Base-by-base conservation (phyloP, 2,888 invertebrate genomes). In the Sceliomorpha sp. region DNA sequence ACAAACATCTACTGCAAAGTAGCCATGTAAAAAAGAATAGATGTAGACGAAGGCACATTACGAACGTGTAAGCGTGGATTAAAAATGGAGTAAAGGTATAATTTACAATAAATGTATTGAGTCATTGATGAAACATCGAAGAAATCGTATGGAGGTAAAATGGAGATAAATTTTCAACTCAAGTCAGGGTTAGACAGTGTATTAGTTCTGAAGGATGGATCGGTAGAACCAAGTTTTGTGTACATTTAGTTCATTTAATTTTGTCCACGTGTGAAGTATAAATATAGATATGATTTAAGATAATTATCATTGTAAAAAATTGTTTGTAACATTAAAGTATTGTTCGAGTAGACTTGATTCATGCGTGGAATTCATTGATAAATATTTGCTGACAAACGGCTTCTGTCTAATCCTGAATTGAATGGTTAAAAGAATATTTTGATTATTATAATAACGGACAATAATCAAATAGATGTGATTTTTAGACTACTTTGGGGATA, bases 91-190 rank as follows among this genome's bases (percentile, higher is more conserved):
- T 77, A 77, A 76, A 75, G 62, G 63, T 79, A 77, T 77, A 71
- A 78, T 78, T 79, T 79, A 74, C 76, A 78, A 79, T 51, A 66
- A 62, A 66, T 76, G 69, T 77, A 71, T 72, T 70, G 73, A 72
- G 58, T 53, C 45, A 9, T 58, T 39, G 12, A 13, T n/a, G 37
- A n/a, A 42, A 31, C 31, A 31, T 9, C 2, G 42, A 12, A 10
- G 29, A 47, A n/a, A n/a, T 42, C 29, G 24, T 15, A 31, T 15
- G 17, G 15, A 34, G 34, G 34, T 37, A 4, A 44, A 55, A 24
- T 2, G 10, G 13, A 47, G 42, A n/a, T 31, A 27, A 40, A 53
- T 9, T 47, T 48, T 17, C 8, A n/a, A 7, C 37, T 15, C 17
- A 4, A 17, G 1, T 10, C 17, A 20, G 17, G 17, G 20, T 15